Evolutionary conservation across 2,113 vertebrate species (phyloP), one percentile per base, ranked within the genome.

Genomic region (Cephalopholis sonnerati): DNA sequence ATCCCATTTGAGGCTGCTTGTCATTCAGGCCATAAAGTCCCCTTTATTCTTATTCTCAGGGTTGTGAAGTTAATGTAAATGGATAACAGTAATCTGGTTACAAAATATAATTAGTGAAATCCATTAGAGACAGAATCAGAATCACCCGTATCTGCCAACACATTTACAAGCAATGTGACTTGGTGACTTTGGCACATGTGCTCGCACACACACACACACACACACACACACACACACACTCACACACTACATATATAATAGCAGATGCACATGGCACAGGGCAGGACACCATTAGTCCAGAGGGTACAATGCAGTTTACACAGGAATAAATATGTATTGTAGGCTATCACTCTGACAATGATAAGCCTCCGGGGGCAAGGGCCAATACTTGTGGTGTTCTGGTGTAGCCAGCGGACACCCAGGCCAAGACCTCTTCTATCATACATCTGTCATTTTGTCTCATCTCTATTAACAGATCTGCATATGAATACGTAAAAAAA

Each of bases 1-100:
- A 32, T 86, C 75, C 63, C 77, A 82, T 80, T 65, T 57, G 36
- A 75, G 67, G 63, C 73, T 51, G 32, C 54, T 29, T 24, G 72
- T 75, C 79, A 66, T 57, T 74, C 68, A 74, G 73, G 61, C 58
- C 71, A 74, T 80, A 22, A 77, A 57, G 54, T 74, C 54, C 18
- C 46, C 29, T 77, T 77, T 69, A 54, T 76, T 89, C 44, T 54
- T 57, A 61, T 48, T 75, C 51, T 48, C n/a, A 11, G 53, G n/a
- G 55, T 65, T 75, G 46, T 48, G 71, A 73, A 83, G 57, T 48
- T 57, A 77, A 64, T 17, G 9, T 84, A 82, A 87, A 51, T 71
- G 22, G 68, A 85, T 61, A 80, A 72, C 57, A 44, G 54, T 83
- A 79, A 87, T 79, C 48, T 64, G 48, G 48, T 81, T 81, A 86